Percentiles rank a stretch among this genome's conserved stretches.
Conservation (phyloP, 2,113 vertebrate species). For the Microcebus tavaratra region DNA sequence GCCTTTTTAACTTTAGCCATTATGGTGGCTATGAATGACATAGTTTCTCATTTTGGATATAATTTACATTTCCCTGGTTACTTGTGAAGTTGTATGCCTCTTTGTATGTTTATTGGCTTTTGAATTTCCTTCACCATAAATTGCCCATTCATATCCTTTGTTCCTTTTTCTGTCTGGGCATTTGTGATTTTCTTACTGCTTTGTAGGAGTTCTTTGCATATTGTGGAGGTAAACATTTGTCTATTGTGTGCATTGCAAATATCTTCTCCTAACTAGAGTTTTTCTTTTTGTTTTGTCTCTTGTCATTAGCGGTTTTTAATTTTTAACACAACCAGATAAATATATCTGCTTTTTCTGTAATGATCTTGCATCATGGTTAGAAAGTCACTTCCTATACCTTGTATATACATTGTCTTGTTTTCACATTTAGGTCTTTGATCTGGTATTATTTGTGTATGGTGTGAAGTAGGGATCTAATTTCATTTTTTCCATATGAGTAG, state of each 20-base stretch:
- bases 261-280: not conserved
- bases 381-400: not conserved
- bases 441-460: not conserved
- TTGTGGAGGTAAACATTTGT: not conserved
- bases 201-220: not conserved
- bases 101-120: not conserved
- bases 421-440: not conserved
- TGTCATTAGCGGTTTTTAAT: not conserved
- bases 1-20: not conserved
- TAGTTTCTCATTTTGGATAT: not conserved
- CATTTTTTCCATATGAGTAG: conserved; percentile 13
- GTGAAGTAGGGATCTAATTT: conserved; percentile 34
- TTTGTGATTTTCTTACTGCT: not conserved
- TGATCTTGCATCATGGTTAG: not conserved
- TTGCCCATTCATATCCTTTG: not conserved
- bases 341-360: not conserved
- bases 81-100: not conserved
- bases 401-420: not conserved
- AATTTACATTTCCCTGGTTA: not conserved
- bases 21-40: not conserved
- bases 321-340: not conserved
- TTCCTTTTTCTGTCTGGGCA: not conserved
- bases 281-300: conserved; percentile 8
- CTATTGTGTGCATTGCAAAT: not conserved
- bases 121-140: not conserved